Evolutionary conservation across 2,888 invertebrate genomes (phyloP).

Genomic region (Muschampia plurimacula): DNA sequence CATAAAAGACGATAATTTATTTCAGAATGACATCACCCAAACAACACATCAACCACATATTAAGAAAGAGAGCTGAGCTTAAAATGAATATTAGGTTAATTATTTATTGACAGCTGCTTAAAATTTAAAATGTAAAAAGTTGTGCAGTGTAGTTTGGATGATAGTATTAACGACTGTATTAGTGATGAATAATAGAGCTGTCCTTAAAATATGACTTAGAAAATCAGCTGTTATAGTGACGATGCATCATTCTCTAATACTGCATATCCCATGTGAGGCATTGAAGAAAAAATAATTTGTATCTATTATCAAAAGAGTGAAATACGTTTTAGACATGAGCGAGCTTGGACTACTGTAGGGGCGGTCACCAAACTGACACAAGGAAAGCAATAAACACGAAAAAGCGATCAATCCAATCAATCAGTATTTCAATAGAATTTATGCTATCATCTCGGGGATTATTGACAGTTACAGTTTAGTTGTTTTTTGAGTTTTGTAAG

Average conservation of each 20-base stretch:
- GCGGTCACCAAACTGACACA: constrained; percentile 86
- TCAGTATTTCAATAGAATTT: constrained; percentile 76
- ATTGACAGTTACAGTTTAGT: constrained; percentile 73
- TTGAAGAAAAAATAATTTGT: constrained; percentile 81
- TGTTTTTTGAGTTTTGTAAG: constrained; percentile 83
- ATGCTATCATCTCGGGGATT: constrained; percentile 60
- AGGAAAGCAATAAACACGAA: constrained; percentile 87
- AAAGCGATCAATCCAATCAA: constrained; percentile 87
- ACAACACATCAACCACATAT: constrained; percentile 60
- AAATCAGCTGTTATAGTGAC: constrained; percentile 85
- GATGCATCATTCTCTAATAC: constrained; percentile 85
- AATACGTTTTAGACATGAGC: constrained; percentile 80
- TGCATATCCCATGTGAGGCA: constrained; percentile 84
- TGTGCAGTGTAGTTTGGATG: constrained; percentile 75
- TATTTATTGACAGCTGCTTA: background rate
- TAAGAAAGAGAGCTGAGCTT: background rate
- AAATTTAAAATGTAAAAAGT: constrained; percentile 33
- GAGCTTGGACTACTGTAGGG: constrained; percentile 85
- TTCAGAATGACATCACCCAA: constrained; percentile 79
- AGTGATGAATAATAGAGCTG: constrained; percentile 86
- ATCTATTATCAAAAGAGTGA: constrained; percentile 81
- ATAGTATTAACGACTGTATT: constrained; percentile 69
- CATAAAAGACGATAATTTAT: constrained; percentile 65
- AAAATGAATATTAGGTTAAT: background rate
- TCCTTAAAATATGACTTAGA: constrained; percentile 81